A percentile compares a stretch with the other conserved stretches of the same genome.
phyloP scores from a whole-genome alignment of 2,888 invertebrate genomes.

The Drosophila falleni region DNA sequence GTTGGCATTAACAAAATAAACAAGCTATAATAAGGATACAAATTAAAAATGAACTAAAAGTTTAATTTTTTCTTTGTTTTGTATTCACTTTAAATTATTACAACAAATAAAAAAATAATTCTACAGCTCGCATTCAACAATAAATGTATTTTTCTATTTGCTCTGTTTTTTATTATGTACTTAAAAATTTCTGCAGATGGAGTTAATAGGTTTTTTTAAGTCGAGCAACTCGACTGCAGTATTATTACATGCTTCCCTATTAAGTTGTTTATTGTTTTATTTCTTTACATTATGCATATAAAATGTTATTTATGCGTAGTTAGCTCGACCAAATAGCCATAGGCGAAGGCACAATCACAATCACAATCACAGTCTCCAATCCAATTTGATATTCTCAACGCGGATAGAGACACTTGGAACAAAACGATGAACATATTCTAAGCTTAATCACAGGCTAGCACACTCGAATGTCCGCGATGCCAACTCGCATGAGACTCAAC shows the following conservation, averaged over 20 bases:
- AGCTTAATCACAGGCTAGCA: conserved; percentile 76
- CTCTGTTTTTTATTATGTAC: no score
- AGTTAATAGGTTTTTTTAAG: not conserved
- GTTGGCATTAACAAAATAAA: no score
- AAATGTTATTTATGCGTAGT: conserved; percentile 57
- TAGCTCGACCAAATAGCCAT: conserved; percentile 28
- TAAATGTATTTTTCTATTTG: no score
- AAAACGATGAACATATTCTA: conserved; percentile 79
- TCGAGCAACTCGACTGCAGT: not conserved
- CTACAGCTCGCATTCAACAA: no score
- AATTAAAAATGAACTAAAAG: no score
- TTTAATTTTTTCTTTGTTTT: no score
- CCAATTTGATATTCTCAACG: conserved; percentile 23
- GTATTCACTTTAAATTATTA: no score
- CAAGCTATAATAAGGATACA: no score
- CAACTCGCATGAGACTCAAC: conserved; percentile 77
- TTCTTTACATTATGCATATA: conserved; percentile 30
- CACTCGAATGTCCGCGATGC: conserved; percentile 76
- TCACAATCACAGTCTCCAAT: conserved; percentile 24
- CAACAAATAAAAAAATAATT: no score
- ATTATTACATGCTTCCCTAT: not conserved
- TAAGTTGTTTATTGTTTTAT: conserved; percentile 20
- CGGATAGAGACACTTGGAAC: conserved; percentile 71
- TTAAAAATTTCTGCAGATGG: no score
- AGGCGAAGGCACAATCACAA: conserved; percentile 34